These are phyloP conservation scores for Myiopsitta monachus DNA, from an alignment of 2,113 vertebrate species.

Conservation along the genomic window DNA sequence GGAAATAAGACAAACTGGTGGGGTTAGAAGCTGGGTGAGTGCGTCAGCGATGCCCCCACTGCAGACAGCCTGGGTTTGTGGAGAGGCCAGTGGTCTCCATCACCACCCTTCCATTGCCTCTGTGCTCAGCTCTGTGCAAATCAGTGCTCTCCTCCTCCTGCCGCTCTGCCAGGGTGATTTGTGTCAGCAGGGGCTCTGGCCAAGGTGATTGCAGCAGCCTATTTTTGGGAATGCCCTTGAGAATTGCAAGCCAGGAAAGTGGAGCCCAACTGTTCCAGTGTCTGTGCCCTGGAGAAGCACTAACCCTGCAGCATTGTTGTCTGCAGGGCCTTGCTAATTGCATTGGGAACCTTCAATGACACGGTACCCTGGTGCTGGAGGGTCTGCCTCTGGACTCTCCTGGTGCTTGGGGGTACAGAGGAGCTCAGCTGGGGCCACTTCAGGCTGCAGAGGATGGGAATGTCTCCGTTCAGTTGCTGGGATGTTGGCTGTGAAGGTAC, in stretches of 20 bases:
- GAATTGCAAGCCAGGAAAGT: neutral
- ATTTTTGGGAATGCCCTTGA: constrained; percentile 51
- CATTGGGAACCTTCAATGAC: neutral
- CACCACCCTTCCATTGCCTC: neutral
- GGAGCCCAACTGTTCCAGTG: constrained; percentile 1
- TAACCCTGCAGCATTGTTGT: neutral
- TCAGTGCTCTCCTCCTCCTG: neutral
- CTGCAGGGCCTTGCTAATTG: constrained; percentile 14
- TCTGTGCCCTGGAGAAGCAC: neutral
- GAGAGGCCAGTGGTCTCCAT: neutral
- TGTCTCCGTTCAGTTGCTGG: accelerated
- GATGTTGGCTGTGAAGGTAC: neutral
- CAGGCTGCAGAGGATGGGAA: neutral
- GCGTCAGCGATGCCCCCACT: neutral
- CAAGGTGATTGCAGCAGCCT: constrained; percentile 58
- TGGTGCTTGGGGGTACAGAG: accelerated
- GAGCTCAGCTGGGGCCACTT: neutral
- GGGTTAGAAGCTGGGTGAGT: neutral
- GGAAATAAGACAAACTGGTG: neutral
- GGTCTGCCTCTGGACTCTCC: neutral
- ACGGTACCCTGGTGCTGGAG: neutral
- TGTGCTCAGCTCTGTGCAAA: neutral
- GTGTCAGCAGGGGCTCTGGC: constrained; percentile 53
- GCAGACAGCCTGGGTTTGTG: neutral
- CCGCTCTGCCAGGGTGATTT: constrained; percentile 16